These are phyloP conservation scores for Limonius californicus DNA, from an alignment of 1,140 invertebrate genomes.

Conservation along the genomic window DNA sequence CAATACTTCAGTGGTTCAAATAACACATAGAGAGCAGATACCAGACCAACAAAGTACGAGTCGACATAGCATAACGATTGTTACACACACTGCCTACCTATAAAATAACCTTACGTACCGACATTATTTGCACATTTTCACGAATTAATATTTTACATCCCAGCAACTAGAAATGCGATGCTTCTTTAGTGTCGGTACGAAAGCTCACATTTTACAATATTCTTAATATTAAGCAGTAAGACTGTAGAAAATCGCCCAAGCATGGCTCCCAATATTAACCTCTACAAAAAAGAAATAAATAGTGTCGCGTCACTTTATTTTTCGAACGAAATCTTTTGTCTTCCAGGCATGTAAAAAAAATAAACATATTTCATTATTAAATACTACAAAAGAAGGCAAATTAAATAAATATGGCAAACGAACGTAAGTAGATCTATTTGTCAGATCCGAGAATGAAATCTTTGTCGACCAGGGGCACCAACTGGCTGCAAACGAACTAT, in stretches of 20 bases:
- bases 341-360: conserved; percentile 5
- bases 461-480: not conserved
- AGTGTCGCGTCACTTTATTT: not conserved
- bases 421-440: not conserved
- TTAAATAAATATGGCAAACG: conserved; percentile 5
- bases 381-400: conserved; percentile 1
- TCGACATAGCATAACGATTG: conserved; percentile 6
- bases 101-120: conserved; percentile 6
- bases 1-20: conserved; percentile 21
- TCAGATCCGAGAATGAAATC: conserved; percentile 3
- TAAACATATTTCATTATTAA: not conserved
- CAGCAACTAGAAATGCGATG: not conserved
- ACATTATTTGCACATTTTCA: not conserved
- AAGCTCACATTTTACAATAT: conserved; percentile 20
- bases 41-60: conserved; percentile 15
- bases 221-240: conserved; percentile 14
- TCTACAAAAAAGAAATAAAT: not conserved
- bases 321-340: too few species aligned
- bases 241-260: conserved; percentile 5
- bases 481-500: too few species aligned
- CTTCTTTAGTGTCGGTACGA: not conserved
- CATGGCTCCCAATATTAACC: not conserved
- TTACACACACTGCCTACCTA: conserved; percentile 17
- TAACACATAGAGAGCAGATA: conserved; percentile 27
- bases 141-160: too few species aligned